Evolutionary conservation across 2,113 vertebrate genomes (phyloP).

Genomic region (Falcunculus frontatus): DNA sequence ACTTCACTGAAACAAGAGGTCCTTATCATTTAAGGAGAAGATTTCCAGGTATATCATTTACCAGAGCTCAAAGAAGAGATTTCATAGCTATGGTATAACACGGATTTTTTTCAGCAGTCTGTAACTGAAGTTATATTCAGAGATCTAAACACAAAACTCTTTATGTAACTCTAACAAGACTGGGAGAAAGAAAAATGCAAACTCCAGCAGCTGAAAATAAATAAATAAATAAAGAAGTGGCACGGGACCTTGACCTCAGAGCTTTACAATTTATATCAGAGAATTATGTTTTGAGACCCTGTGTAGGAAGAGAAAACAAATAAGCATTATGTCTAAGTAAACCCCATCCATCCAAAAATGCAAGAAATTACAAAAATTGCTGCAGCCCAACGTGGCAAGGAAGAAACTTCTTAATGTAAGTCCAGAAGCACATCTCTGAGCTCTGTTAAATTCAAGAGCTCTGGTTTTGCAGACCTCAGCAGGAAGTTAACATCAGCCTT

Average conservation of each 20-base stretch:
- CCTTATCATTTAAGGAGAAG: neutral
- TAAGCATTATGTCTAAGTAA: neutral
- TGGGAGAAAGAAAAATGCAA: neutral
- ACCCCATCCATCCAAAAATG: neutral
- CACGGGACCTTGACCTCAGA: neutral
- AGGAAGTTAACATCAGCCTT: conserved; percentile 26
- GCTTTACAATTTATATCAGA: neutral
- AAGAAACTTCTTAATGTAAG: neutral
- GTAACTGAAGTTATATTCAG: neutral
- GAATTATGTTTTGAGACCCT: neutral
- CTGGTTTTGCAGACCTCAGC: neutral
- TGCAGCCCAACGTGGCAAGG: neutral
- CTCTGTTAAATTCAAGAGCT: neutral
- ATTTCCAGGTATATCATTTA: neutral
- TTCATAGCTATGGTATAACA: neutral
- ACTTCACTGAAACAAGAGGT: neutral
- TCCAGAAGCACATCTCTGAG: neutral
- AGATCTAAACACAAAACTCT: neutral
- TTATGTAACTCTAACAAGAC: neutral
- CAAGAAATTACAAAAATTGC: neutral
- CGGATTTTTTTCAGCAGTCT: neutral
- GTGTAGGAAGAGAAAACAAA: neutral
- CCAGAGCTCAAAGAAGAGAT: neutral
- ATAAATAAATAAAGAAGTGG: neutral
- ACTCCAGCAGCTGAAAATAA: neutral